phyloP scores from a whole-genome alignment of 2,797 vertebrate genomes.

The Amniataba percoides region DNA sequence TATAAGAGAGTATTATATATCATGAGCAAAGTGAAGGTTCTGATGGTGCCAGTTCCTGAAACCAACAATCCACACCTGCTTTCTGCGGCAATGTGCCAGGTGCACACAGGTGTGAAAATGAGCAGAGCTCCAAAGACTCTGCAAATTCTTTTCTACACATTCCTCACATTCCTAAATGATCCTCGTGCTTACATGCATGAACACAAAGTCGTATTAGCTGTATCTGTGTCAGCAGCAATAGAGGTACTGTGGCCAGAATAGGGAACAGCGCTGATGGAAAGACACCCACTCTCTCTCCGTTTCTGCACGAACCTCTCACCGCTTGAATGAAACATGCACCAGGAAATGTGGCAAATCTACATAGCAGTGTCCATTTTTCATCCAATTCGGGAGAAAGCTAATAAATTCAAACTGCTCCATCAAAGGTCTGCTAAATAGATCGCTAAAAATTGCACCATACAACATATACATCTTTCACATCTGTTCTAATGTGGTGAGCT shows the following conservation, averaged over 20 bases:
- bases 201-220: neutral
- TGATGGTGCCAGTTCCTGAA: neutral
- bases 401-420: neutral
- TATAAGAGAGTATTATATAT: neutral
- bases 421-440: conserved; percentile 13
- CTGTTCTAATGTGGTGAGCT: neutral
- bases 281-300: neutral
- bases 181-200: neutral
- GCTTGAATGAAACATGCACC: neutral
- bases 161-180: conserved; percentile 6
- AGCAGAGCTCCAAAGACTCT: neutral
- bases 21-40: neutral
- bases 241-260: neutral
- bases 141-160: neutral
- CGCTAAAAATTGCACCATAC: neutral
- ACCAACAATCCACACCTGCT: conserved; percentile 9
- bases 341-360: neutral
- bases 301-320: neutral
- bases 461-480: conserved; percentile 10
- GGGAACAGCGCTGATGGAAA: neutral
- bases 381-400: neutral
- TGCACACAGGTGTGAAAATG: conserved; percentile 14
- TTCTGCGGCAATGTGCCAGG: conserved; percentile 20
- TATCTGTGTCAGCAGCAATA: conserved; percentile 15
- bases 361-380: too few species aligned